A percentile compares a stretch with the other conserved stretches of the same genome.
Conservation (phyloP, 2,797 vertebrate genomes). For the Sorex maritimensis region DNA sequence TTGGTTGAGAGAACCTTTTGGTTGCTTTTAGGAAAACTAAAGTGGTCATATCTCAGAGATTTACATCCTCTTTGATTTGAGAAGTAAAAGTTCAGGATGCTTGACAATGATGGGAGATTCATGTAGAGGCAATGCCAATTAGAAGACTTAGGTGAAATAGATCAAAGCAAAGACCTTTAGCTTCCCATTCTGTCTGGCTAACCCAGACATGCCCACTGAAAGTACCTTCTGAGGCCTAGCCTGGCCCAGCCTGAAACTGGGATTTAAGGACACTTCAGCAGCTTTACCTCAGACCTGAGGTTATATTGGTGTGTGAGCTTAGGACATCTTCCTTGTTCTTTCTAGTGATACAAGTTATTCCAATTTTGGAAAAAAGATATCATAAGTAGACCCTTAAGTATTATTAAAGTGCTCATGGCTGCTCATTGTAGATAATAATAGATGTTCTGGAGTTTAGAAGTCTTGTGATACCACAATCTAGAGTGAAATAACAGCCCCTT, state of each 20-base stretch:
- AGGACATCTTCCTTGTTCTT: conserved; percentile 65
- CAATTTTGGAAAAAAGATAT: conserved; percentile 64
- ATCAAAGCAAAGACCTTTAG: too few species aligned
- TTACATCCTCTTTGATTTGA: conserved; percentile 44
- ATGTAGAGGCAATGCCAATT: too few species aligned
- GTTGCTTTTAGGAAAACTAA: conserved; percentile 60
- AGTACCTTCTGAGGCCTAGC: too few species aligned
- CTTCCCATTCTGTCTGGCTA: too few species aligned
- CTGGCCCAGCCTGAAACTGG: conserved; percentile 31
- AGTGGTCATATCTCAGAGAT: conserved; percentile 78
- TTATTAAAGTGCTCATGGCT: neutral
- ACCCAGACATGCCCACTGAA: too few species aligned
- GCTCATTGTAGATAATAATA: conserved; percentile 68
- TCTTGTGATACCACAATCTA: neutral
- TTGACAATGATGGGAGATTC: too few species aligned
- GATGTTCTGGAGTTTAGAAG: neutral
- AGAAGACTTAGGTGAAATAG: too few species aligned
- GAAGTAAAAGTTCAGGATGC: too few species aligned
- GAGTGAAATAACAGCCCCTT: neutral
- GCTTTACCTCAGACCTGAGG: conserved; percentile 64
- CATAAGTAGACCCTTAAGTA: conserved; percentile 69
- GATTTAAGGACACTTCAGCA: conserved; percentile 50
- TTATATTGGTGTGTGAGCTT: conserved; percentile 46
- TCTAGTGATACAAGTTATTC: conserved; percentile 76
- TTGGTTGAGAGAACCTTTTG: neutral